Evolutionary conservation across 2,113 vertebrate species (phyloP).

Genomic region (Nothoprocta perdicaria): DNA sequence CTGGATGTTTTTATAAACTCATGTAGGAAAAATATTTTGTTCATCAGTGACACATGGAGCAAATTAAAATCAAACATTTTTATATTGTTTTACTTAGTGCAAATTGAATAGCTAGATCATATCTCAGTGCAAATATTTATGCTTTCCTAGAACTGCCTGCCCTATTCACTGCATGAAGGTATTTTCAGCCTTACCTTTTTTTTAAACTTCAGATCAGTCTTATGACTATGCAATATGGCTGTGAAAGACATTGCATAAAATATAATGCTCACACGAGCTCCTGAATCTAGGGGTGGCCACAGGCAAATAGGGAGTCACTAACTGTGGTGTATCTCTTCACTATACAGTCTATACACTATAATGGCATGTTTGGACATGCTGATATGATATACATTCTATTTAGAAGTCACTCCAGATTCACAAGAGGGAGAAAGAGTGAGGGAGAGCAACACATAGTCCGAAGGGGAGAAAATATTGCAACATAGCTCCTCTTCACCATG

Average conservation of each 20-base stretch:
- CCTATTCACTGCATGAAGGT: not conserved
- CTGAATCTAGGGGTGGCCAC: not conserved
- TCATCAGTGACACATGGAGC: conserved; percentile 50
- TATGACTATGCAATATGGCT: not conserved
- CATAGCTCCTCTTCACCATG: not conserved
- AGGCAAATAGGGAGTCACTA: not conserved
- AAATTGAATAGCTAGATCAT: conserved; percentile 64
- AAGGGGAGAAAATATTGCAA: not conserved
- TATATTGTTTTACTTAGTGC: conserved; percentile 54
- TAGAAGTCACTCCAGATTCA: not conserved
- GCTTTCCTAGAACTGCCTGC: not conserved
- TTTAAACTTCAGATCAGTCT: conserved; percentile 2
- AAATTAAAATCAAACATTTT: conserved; percentile 64
- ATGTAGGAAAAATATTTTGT: conserved; percentile 54
- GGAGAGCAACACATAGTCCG: not conserved
- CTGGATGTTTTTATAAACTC: conserved; percentile 53
- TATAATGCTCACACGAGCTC: not conserved
- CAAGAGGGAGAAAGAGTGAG: not conserved
- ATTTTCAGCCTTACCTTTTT: not conserved
- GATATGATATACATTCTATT: not conserved
- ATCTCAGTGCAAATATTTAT: conserved; percentile 60
- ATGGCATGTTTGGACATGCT: not conserved
- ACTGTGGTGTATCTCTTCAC: not conserved
- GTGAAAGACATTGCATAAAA: not conserved
- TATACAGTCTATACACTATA: not conserved